A percentile compares a stretch with the other conserved stretches of the same genome.
Evolutionary conservation across 2,113 vertebrate genomes (phyloP).

Genomic region (Choloepus hoffmanni): DNA sequence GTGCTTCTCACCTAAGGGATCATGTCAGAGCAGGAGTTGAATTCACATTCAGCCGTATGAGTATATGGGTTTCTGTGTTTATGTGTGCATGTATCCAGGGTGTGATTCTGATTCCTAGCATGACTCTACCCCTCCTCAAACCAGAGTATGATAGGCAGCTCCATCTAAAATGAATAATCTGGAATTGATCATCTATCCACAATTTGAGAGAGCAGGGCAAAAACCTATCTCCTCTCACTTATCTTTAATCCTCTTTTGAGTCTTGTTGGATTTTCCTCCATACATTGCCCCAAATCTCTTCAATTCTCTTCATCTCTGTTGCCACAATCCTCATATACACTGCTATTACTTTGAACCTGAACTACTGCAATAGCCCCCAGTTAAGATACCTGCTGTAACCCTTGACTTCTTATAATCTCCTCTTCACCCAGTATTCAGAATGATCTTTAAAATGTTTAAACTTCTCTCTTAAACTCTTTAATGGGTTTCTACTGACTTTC

Average conservation of each 20-base stretch:
- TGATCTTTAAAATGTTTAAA: neutral
- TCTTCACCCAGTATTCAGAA: too few species aligned
- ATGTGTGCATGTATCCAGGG: too few species aligned
- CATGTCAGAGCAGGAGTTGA: neutral
- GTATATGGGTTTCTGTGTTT: too few species aligned
- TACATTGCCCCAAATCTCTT: neutral
- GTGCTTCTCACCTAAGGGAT: neutral
- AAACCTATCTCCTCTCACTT: neutral
- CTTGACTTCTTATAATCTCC: neutral
- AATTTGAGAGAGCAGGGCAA: neutral
- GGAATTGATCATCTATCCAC: neutral
- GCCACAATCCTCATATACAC: neutral
- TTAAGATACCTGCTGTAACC: neutral
- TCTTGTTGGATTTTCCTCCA: neutral
- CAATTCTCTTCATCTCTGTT: neutral
- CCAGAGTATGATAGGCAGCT: neutral
- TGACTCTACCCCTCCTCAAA: too few species aligned
- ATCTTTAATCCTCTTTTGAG: neutral
- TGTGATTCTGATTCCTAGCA: too few species aligned
- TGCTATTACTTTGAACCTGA: too few species aligned
- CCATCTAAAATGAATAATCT: neutral
- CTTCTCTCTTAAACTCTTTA: neutral
- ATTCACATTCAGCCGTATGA: neutral
- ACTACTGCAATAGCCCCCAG: too few species aligned
- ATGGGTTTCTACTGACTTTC: neutral